These are phyloP conservation scores for Tetragonisca angustula DNA, from an alignment of 2,888 invertebrate genomes.

Conservation along the genomic window DNA sequence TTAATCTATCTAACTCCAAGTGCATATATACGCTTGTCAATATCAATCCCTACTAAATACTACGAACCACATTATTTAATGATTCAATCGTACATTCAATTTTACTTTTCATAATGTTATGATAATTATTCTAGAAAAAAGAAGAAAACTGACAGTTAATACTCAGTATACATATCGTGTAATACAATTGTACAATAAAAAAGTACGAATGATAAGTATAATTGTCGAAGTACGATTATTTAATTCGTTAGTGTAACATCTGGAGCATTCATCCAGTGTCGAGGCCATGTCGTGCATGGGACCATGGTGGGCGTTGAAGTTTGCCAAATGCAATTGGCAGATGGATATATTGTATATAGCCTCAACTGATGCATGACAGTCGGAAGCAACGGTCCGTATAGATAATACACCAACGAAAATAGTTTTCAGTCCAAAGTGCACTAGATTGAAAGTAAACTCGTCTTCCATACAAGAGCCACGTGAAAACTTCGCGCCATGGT, in stretches of 20 bases:
- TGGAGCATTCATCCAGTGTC: background rate
- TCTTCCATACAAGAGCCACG: constrained; percentile 32
- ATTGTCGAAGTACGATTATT: background rate
- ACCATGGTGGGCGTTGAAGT: background rate
- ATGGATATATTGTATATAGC: constrained; percentile 10
- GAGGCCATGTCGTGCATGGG: background rate
- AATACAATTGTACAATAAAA: too few species aligned
- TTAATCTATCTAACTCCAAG: background rate
- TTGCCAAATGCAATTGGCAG: constrained; percentile 48
- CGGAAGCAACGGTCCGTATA: constrained; percentile 30
- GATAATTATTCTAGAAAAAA: too few species aligned
- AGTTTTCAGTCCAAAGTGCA: constrained; percentile 47
- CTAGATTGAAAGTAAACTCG: constrained; percentile 43
- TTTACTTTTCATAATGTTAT: too few species aligned
- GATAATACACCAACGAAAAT: constrained; percentile 50
- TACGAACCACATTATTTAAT: background rate
- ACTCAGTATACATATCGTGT: background rate
- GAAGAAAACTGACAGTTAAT: background rate
- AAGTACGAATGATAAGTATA: background rate
- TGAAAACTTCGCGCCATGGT: background rate
- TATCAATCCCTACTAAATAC: background rate
- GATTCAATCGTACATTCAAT: background rate
- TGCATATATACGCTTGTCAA: background rate
- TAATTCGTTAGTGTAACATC: background rate
- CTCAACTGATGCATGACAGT: background rate